phyloP scores from a whole-genome alignment of 2,797 vertebrate species.

The Etheostoma perlongum region DNA sequence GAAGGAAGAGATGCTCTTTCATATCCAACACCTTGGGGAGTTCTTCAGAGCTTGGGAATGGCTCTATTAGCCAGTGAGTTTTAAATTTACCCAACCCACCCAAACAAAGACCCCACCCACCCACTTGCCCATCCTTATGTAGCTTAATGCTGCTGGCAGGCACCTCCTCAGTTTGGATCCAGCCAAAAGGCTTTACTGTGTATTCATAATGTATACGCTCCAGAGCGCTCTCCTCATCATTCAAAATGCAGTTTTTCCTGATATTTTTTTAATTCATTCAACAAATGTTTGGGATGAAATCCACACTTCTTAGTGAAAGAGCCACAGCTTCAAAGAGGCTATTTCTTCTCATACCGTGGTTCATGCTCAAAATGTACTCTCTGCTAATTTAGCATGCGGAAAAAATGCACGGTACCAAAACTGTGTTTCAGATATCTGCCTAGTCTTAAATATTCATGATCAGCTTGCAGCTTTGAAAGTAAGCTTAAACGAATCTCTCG shows the following conservation, averaged over 20 bases:
- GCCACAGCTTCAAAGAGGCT: conserved; percentile 59
- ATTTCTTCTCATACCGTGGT: conserved; percentile 54
- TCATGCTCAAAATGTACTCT: conserved; percentile 46
- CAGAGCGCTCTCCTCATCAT: conserved; percentile 22
- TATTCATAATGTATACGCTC: conserved; percentile 49
- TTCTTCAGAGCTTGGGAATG: conserved; percentile 29
- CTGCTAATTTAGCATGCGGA: conserved; percentile 60
- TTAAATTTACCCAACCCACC: conserved; percentile 31
- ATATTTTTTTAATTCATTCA: conserved; percentile 56
- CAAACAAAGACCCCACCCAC: conserved; percentile 5
- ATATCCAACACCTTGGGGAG: conserved; percentile 56
- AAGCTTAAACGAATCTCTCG: conserved; percentile 58
- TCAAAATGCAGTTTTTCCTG: conserved; percentile 46
- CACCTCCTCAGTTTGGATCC: conserved; percentile 42
- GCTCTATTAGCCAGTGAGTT: conserved; percentile 48
- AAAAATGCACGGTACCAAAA: conserved; percentile 50
- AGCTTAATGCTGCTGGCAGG: conserved; percentile 30
- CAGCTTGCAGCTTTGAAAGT: conserved; percentile 70
- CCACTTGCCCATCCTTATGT: conserved; percentile 13
- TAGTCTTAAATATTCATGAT: conserved; percentile 79
- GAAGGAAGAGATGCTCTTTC: conserved; percentile 37
- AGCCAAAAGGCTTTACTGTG: conserved; percentile 53
- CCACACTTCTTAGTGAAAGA: conserved; percentile 39
- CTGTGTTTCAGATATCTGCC: conserved; percentile 63
- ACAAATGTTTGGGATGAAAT: conserved; percentile 60